Base-by-base conservation (phyloP, 1,140 invertebrate genomes). In the Drosophila athabasca region DNA sequence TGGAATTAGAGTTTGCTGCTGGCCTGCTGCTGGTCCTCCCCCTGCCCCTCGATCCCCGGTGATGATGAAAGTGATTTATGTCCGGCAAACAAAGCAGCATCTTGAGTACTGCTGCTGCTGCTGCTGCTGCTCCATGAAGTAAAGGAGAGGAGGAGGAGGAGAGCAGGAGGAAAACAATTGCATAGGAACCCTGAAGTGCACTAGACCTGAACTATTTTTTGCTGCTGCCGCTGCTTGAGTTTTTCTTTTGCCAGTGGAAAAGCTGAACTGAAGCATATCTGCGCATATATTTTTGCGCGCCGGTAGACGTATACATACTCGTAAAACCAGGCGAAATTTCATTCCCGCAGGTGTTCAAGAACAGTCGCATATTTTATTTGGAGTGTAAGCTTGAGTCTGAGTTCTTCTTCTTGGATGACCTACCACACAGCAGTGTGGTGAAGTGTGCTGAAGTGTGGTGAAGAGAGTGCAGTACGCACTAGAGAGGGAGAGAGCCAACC, bases 41-140 rank as follows among this genome's bases (percentile, higher is more conserved):
- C 31, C 8, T 31, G 31, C 1, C 3, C 29, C 45, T 45, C 6
- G 9, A 29, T 62, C 31, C 4, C 57, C 49, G 49, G 17, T 13
- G 81, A 84, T 84, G 80, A 83, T 79, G 75, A 84, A 84, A 84
- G 81, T 84, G 80, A 85, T 84, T 84, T 84, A 85, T 57, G 77
- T 71, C 71, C 71, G 52, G 61, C 71, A 65, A 73, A 44, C 24
- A 26, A 70, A 66, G 60, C 66, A 54, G 49, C 60, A 45, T 53
- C 49, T 54, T 39, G 31, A 11, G 31, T 35, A 3, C 31, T 11
- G 62, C 35, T 67, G 58, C 22, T 70, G 41, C 31, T 11, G 62
- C 35, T 67, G 58, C 22, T 70, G 41, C 62, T 45, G 41, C 67
- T 22, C 5, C 8, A 31, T 11, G 51, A 39, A 48, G 65, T 55